Base-by-base conservation (phyloP, 2,888 invertebrate genomes). In the Salticus scenicus region DNA sequence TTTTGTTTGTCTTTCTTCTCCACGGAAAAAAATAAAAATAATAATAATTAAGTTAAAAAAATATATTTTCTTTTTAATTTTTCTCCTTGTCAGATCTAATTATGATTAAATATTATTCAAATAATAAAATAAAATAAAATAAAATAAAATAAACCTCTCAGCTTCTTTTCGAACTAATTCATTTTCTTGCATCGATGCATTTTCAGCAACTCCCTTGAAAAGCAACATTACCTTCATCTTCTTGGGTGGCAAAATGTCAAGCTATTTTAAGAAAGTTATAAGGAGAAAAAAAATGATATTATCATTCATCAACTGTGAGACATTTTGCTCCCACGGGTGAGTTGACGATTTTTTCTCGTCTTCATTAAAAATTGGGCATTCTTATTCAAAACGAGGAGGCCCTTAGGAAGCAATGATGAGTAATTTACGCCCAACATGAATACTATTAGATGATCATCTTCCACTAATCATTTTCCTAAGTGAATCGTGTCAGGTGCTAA, bases 401-500 rank as follows among this genome's bases (percentile, higher is more conserved):
- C 10, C 2, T 47, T 47, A 24, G 24, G 12, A 57, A 57, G 20
- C 57, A 57, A 24, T 17, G 20, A 57, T 24, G 57, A 57, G 57
- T 57, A 20, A 57, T 57, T 57, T 57, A 57, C 57, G 57, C 57
- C 57, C 57, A 57, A 24, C 57, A 20, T 57, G 57, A 57, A 24
- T 57, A 57, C 24, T 24, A 57, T 57, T 57, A 57, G 57, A 4
- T 57, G 57, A 20, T 24, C 57, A 57, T 24, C 57, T 7, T 57
- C 57, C 57, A 24, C 57, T 57, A 57, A 57, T 57, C 57, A 57
- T 57, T 37, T 10, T n/a, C 47, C 2, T 12, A 2, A n/a, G n/a
- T 17, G 37, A 47, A 47, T 17, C 42, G 42, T 24, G 57, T 47
- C 57, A 1, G 17, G 24, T 24, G 57, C 20, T 57, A 57, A 24